Evolutionary conservation across 2,797 vertebrate species (phyloP).

Genomic region (Phylloscopus collybita): DNA sequence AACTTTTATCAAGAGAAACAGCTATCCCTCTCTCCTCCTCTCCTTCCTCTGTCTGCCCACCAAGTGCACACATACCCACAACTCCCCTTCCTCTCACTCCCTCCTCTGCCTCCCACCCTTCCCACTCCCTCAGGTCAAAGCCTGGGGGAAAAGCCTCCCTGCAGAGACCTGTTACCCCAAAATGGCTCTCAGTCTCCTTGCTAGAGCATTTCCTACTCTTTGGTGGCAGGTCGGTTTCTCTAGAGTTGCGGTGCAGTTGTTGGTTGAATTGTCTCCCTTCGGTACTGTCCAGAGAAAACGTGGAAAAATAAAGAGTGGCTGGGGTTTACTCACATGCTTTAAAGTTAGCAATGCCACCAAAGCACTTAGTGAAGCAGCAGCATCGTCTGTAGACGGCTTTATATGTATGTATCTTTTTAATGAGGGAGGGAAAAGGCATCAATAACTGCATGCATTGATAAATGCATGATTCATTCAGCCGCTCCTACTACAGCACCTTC

Average conservation of each 20-base stretch:
- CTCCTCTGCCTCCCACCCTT: not conserved
- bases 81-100: not conserved
- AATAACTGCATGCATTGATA: slow-evolving; percentile 30
- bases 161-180: not conserved
- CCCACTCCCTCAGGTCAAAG: not conserved
- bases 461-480: slow-evolving; percentile 38
- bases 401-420: not conserved
- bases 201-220: not conserved
- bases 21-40: not conserved
- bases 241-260: not conserved
- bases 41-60: not conserved
- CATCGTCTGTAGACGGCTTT: not conserved
- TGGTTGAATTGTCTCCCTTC: not conserved
- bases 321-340: not conserved
- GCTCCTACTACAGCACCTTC: slow-evolving; percentile 48
- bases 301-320: not conserved
- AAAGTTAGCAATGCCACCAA: not conserved
- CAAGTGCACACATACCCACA: rapidly evolving
- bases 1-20: slow-evolving; percentile 10
- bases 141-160: not conserved
- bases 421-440: slow-evolving; percentile 10
- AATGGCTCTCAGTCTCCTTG: not conserved
- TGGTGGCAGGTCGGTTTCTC: not conserved
- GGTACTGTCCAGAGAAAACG: not conserved
- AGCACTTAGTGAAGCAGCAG: not conserved